Evolutionary conservation across 2,888 invertebrate species (phyloP).

Genomic region (Pogonocherus hispidulus): DNA sequence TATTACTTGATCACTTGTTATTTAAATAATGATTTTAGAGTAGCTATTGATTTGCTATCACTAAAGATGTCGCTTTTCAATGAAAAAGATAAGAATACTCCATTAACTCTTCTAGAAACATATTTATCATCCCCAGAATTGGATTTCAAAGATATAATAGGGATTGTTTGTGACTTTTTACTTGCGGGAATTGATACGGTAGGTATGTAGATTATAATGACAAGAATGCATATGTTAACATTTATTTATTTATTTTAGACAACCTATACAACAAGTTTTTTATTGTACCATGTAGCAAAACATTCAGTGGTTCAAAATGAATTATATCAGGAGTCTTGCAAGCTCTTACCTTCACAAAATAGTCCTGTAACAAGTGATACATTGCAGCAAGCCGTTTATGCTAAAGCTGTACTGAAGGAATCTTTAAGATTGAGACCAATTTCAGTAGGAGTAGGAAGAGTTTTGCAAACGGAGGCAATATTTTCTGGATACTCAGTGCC

Average conservation of each 20-base stretch:
- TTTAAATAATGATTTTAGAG: conserved; percentile 67
- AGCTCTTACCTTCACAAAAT: conserved; percentile 71
- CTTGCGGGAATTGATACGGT: conserved; percentile 91
- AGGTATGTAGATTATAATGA: conserved; percentile 55
- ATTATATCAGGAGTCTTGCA: conserved; percentile 59
- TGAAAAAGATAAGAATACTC: conserved; percentile 54
- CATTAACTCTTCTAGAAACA: conserved; percentile 72
- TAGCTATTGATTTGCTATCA: conserved; percentile 77
- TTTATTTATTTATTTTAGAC: conserved; percentile 75
- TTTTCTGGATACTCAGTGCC: conserved; percentile 83
- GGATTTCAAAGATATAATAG: conserved; percentile 84
- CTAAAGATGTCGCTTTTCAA: conserved; percentile 72
- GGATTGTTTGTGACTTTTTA: conserved; percentile 86
- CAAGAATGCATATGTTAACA: conserved; percentile 6
- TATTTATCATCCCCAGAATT: conserved; percentile 80
- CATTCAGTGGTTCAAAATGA: conserved; percentile 78
- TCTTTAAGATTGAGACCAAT: conserved; percentile 86
- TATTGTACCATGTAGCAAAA: conserved; percentile 83
- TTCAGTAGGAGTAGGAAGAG: conserved; percentile 85
- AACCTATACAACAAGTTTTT: conserved; percentile 82
- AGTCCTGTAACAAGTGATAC: conserved; percentile 73
- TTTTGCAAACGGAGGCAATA: conserved; percentile 78
- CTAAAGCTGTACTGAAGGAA: conserved; percentile 88
- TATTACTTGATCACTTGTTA: too few species aligned
- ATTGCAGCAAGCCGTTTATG: conserved; percentile 77